These are phyloP conservation scores for Romanogobio albipinnatus DNA, from an alignment of 2,113 vertebrate genomes.

Conservation along the genomic window DNA sequence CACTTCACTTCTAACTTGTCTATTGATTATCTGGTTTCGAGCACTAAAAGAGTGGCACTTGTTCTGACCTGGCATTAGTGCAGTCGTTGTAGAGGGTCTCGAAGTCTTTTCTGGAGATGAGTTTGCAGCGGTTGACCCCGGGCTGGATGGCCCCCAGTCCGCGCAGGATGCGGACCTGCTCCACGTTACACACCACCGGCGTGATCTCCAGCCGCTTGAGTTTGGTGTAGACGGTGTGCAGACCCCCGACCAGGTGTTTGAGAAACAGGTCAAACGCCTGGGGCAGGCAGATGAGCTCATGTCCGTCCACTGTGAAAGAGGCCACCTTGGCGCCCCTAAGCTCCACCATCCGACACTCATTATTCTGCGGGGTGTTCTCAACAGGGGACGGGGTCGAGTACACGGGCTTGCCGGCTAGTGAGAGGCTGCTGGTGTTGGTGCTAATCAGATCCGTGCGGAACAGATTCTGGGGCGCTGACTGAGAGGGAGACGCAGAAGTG, in stretches of 20 bases:
- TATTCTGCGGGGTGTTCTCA: constrained; percentile 98
- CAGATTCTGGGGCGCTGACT: constrained; percentile 81
- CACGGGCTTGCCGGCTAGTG: constrained; percentile 87
- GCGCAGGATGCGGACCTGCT: constrained; percentile 96
- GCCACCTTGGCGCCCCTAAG: constrained; percentile 95
- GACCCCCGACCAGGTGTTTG: constrained; percentile 97
- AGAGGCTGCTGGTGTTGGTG: constrained; percentile 80
- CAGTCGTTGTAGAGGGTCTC: constrained; percentile 98
- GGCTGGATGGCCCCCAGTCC: constrained; percentile 97
- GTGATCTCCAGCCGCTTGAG: constrained; percentile 98
- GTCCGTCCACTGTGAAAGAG: constrained; percentile 96
- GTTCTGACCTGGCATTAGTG: constrained; percentile 94
- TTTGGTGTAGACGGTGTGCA: constrained; percentile 99
- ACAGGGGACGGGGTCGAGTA: constrained; percentile 98
- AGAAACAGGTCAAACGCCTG: constrained; percentile 99
- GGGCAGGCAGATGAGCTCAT: constrained; percentile 97
- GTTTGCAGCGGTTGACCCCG: constrained; percentile 97
- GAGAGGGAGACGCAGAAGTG: constrained; percentile 87
- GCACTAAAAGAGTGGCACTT: not conserved
- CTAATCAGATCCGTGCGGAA: constrained; percentile 86
- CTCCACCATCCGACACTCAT: constrained; percentile 99
- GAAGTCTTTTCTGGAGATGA: constrained; percentile 98
- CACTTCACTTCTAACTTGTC: not conserved
- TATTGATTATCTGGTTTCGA: not conserved
- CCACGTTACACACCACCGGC: constrained; percentile 98